phyloP scores from a whole-genome alignment of 2,888 invertebrate genomes.

The Penaeus monodon region DNA sequence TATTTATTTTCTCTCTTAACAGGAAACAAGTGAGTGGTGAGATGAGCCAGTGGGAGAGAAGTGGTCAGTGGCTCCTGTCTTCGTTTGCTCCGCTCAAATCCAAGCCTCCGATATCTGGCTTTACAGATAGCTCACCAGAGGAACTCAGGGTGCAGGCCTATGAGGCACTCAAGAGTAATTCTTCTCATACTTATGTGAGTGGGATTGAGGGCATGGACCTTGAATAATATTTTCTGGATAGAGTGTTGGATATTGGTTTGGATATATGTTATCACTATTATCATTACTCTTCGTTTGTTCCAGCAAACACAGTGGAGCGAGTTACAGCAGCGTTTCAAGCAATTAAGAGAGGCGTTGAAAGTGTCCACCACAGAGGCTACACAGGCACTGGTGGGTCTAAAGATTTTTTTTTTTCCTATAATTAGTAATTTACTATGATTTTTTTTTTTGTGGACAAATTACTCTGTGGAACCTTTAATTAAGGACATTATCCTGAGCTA shows the following conservation, averaged over 20 bases:
- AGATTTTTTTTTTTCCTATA: neutral
- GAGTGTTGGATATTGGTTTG: neutral
- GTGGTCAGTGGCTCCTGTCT: constrained; percentile 62
- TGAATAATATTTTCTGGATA: neutral
- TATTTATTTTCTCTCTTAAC: neutral
- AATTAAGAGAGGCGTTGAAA: constrained; percentile 55
- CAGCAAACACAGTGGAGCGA: constrained; percentile 57
- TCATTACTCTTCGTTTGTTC: constrained; percentile 12
- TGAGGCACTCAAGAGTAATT: constrained; percentile 51
- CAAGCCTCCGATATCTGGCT: constrained; percentile 54
- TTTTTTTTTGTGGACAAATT: no score
- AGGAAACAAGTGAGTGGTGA: constrained; percentile 63
- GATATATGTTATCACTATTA: neutral
- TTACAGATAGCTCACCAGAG: constrained; percentile 59
- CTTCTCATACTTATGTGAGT: constrained; percentile 53
- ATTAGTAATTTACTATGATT: no score
- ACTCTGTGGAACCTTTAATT: no score
- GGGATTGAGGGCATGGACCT: neutral
- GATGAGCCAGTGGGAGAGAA: constrained; percentile 63
- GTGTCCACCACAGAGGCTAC: constrained; percentile 44
- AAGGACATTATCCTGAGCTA: no score
- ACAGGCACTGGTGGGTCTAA: constrained; percentile 48
- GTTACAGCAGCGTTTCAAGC: constrained; percentile 49
- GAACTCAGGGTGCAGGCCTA: constrained; percentile 59
- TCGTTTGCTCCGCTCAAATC: constrained; percentile 57